Conservation (phyloP, 2,888 invertebrate species). For the Eutolmus rufibarbis region DNA sequence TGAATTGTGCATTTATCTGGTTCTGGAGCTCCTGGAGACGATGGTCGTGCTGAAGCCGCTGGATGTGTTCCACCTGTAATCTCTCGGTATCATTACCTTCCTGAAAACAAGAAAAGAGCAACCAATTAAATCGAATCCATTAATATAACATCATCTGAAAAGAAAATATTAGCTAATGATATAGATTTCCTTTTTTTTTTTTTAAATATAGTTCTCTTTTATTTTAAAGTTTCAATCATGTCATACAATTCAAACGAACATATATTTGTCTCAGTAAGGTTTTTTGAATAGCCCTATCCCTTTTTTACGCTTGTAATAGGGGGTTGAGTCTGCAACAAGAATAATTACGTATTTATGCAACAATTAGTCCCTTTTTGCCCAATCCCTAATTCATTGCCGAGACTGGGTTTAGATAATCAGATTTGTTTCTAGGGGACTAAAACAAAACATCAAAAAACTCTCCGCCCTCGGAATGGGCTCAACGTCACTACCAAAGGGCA, state of each 20-base stretch:
- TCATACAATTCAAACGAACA: not conserved
- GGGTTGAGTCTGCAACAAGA: not conserved
- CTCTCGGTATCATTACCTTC: slow-evolving; percentile 49
- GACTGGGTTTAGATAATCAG: not conserved
- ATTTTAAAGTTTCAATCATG: not conserved
- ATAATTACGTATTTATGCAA: slow-evolving; percentile 36
- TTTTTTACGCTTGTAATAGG: not conserved
- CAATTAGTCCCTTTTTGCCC: slow-evolving; percentile 11
- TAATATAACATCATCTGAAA: not conserved
- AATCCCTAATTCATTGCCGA: not conserved
- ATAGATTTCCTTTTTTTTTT: too few relatives aligned
- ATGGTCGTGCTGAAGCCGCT: slow-evolving; percentile 56
- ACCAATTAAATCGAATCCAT: not conserved
- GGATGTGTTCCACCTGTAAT: slow-evolving; percentile 56
- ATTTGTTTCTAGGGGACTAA: slow-evolving; percentile 1
- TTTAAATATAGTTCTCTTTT: not conserved
- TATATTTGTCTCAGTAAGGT: not conserved
- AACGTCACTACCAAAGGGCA: not conserved
- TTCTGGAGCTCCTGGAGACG: slow-evolving; percentile 59
- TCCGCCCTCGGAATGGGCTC: not conserved
- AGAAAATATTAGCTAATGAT: not conserved
- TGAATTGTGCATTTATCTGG: slow-evolving; percentile 56
- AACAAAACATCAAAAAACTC: not conserved
- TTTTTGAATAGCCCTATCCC: not conserved
- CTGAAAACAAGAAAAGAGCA: not conserved